A percentile compares a stretch with the other conserved stretches of the same genome.
phyloP scores from a whole-genome alignment of 1,140 invertebrate genomes.

The Nomia melanderi region DNA sequence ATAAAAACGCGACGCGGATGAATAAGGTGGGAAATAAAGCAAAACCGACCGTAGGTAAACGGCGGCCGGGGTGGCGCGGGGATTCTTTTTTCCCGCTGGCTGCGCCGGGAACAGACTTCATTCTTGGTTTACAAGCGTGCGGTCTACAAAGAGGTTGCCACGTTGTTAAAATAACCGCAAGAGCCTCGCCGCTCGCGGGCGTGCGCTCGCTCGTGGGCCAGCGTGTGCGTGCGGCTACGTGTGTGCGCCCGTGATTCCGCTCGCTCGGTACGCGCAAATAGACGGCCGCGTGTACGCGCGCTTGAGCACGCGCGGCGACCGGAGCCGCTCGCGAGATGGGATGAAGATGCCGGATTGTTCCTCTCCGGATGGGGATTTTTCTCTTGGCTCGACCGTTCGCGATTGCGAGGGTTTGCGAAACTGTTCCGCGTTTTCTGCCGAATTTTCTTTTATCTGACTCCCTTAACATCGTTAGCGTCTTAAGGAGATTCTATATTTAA shows the following conservation, averaged over 20 bases:
- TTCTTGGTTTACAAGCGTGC: slow-evolving; percentile 81
- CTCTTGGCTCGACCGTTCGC: too few relatives aligned
- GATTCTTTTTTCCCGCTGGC: slow-evolving; percentile 41
- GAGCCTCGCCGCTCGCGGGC: slow-evolving; percentile 67
- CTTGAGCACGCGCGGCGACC: neutral
- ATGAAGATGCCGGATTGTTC: too few relatives aligned
- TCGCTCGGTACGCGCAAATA: slow-evolving; percentile 29
- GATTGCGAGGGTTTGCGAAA: too few relatives aligned
- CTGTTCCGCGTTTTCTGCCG: too few relatives aligned
- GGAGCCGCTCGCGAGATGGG: neutral
- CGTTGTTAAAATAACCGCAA: slow-evolving; percentile 81
- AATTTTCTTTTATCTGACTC: too few relatives aligned
- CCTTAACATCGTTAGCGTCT: too few relatives aligned
- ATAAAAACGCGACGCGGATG: slow-evolving; percentile 17
- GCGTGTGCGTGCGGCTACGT: slow-evolving; percentile 15
- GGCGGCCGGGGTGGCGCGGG: slow-evolving; percentile 32
- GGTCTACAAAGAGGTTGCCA: slow-evolving; percentile 81
- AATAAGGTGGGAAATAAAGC: slow-evolving; percentile 45
- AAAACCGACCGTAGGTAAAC: slow-evolving; percentile 50
- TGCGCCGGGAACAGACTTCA: slow-evolving; percentile 75
- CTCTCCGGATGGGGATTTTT: neutral
- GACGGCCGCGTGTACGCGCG: slow-evolving; percentile 10
- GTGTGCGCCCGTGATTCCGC: slow-evolving; percentile 27
- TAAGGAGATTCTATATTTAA: too few relatives aligned
- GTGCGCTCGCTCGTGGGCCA: slow-evolving; percentile 61